These are phyloP conservation scores for Spongilla lacustris DNA, from an alignment of 37 sponge, comb jelly and placozoan genomes.

Conservation along the genomic window DNA sequence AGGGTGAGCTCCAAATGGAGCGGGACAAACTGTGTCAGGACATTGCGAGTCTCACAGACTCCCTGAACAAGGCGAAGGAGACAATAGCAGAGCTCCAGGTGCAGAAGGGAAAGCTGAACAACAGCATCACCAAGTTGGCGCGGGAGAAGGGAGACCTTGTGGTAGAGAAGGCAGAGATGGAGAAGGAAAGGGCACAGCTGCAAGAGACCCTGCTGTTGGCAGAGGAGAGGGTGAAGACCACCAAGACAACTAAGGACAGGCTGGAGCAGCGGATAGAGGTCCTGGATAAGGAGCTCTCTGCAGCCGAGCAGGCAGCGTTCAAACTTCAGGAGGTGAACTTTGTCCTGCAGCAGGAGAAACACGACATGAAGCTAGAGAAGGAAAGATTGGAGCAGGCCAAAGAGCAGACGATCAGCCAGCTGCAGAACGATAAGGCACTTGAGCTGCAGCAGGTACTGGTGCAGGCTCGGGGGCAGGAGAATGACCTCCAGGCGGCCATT, in stretches of 20 bases:
- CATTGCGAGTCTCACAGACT: conserved; percentile 27
- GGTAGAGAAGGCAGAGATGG: conserved; percentile 40
- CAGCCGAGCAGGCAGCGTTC: not conserved
- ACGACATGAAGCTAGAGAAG: conserved; percentile 17
- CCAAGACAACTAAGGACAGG: conserved; percentile 13
- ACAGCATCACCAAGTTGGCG: conserved; percentile 47
- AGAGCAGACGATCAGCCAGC: conserved; percentile 27
- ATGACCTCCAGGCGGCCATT: conserved; percentile 15
- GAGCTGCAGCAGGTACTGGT: conserved; percentile 38
- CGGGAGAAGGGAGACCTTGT: conserved; percentile 74
- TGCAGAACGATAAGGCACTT: conserved; percentile 27
- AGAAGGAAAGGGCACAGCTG: conserved; percentile 23
- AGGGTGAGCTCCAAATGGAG: not conserved
- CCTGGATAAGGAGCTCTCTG: not conserved
- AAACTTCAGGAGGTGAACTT: conserved; percentile 42
- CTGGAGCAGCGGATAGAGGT: conserved; percentile 30
- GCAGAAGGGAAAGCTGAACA: conserved; percentile 63
- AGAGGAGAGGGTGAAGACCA: conserved; percentile 27
- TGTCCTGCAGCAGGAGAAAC: conserved; percentile 59
- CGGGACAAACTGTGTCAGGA: conserved; percentile 42
- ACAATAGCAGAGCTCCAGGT: conserved; percentile 61
- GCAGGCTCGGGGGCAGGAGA: conserved; percentile 8
- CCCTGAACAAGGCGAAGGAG: conserved; percentile 47
- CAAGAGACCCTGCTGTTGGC: conserved; percentile 18
- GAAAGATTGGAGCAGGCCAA: conserved; percentile 6